These are phyloP conservation scores for Patella ulyssiponensis DNA, from an alignment of 2,888 invertebrate species.

Conservation along the genomic window DNA sequence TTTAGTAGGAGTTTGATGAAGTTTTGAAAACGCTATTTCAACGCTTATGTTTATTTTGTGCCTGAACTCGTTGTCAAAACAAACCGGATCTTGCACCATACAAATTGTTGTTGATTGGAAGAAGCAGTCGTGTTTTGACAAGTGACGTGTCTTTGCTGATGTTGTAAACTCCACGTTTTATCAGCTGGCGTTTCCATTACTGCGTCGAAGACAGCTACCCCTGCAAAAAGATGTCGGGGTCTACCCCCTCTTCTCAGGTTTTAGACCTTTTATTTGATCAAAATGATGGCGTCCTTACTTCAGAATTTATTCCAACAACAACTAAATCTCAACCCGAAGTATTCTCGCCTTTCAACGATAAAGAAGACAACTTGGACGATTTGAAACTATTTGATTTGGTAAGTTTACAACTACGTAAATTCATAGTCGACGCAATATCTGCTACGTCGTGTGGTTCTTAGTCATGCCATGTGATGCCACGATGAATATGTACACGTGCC, in stretches of 20 bases:
- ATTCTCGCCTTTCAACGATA: not conserved
- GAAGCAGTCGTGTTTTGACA: not conserved
- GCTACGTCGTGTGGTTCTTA: not conserved
- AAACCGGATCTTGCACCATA: too few species aligned
- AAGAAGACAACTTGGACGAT: not conserved
- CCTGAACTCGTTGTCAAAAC: too few species aligned
- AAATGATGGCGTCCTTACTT: slow-evolving; percentile 54
- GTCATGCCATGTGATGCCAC: too few species aligned
- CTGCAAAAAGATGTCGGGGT: slow-evolving; percentile 34
- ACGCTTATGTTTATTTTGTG: too few species aligned
- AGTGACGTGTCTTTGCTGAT: not conserved
- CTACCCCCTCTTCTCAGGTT: slow-evolving; percentile 42
- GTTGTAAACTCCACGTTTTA: not conserved
- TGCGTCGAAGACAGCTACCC: not conserved
- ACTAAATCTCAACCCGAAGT: not conserved
- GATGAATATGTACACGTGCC: too few species aligned
- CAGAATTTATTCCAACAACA: slow-evolving; percentile 35
- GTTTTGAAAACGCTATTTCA: too few species aligned
- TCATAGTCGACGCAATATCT: not conserved
- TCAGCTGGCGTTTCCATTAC: not conserved
- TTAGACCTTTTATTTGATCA: slow-evolving; percentile 64
- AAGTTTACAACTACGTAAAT: not conserved
- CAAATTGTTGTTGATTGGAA: too few species aligned
- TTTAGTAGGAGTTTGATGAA: too few species aligned
- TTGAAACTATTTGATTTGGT: slow-evolving; percentile 6